Evolutionary conservation across 2,888 invertebrate genomes (phyloP).

Genomic region (Mythimna lalbum): DNA sequence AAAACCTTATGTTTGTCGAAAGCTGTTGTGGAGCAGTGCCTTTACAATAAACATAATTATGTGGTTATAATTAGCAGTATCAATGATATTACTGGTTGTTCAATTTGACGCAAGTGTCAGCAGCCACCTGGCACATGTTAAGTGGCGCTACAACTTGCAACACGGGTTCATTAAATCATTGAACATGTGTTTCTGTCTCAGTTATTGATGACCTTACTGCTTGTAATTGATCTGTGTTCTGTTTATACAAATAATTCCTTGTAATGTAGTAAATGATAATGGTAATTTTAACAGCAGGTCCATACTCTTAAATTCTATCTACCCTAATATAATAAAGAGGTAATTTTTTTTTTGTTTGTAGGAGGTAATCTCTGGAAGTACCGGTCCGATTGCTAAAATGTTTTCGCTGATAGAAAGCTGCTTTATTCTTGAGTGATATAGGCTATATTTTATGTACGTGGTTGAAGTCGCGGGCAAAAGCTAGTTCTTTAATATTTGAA

Average conservation of each 20-base stretch:
- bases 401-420: no score
- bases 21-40: neutral
- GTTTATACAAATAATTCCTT: neutral
- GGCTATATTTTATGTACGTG: no score
- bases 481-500: no score
- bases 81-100: neutral
- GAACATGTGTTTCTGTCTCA: constrained; percentile 4
- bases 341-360: no score
- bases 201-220: constrained; percentile 2
- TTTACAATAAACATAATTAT: neutral
- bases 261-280: neutral
- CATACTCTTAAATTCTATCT: no score
- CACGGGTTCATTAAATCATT: neutral
- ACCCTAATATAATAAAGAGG: no score
- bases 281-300: no score
- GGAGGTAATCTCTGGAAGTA: no score
- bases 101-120: neutral
- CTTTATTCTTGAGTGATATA: no score
- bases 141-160: neutral
- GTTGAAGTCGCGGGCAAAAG: no score
- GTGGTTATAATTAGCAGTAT: neutral
- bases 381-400: no score
- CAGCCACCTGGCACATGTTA: neutral
- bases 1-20: no score
- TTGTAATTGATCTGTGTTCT: neutral